A percentile compares a stretch with the other conserved stretches of the same genome.
Evolutionary conservation across 2,113 vertebrate species (phyloP).

Genomic region (Pyxicephalus adspersus): DNA sequence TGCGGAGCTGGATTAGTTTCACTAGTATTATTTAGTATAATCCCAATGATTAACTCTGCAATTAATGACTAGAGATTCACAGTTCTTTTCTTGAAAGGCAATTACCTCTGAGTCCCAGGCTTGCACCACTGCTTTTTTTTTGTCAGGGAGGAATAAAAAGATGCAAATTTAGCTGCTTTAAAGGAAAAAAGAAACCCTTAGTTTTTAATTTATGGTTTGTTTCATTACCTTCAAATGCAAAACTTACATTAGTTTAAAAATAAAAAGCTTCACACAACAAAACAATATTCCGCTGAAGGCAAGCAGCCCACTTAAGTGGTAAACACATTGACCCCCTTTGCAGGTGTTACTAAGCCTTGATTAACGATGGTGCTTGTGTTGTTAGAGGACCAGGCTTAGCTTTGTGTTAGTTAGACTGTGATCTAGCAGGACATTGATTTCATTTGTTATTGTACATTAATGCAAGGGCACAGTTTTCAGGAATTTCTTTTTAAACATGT

Average conservation of each 20-base stretch:
- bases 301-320: conserved; percentile 18
- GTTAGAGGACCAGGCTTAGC: conserved; percentile 3
- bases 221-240: conserved; percentile 48
- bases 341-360: conserved; percentile 39
- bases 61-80: conserved; percentile 49
- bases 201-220: conserved; percentile 47
- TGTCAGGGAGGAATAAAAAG: conserved; percentile 45
- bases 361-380: conserved; percentile 19
- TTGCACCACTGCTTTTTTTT: conserved; percentile 41
- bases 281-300: conserved; percentile 15
- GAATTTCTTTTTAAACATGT: too few relatives aligned
- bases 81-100: conserved; percentile 48
- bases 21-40: conserved; percentile 48
- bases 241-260: conserved; percentile 38
- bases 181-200: conserved; percentile 34
- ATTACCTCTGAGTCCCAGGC: conserved; percentile 39
- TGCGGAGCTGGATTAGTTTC: conserved; percentile 28
- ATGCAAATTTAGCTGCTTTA: conserved; percentile 49
- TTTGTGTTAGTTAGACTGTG: conserved; percentile 8
- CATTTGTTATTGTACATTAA: background rate
- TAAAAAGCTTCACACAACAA: conserved; percentile 13
- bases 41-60: conserved; percentile 46
- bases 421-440: conserved; percentile 5
- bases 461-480: background rate
- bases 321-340: conserved; percentile 35